phyloP scores from a whole-genome alignment of 2,797 vertebrate genomes.

The Fundulus diaphanus region DNA sequence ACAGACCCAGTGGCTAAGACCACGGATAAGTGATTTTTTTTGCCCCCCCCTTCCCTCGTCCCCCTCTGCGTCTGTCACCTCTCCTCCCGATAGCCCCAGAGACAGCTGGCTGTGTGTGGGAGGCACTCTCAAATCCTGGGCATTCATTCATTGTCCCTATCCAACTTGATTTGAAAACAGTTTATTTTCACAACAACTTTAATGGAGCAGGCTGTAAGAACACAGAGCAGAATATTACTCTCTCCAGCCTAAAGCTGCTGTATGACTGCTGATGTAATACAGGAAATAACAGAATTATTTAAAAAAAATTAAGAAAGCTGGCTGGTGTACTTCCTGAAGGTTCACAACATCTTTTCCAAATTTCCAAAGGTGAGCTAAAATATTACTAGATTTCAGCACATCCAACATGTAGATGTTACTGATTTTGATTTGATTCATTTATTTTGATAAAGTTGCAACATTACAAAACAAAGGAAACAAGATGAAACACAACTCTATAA shows the following conservation, averaged over 20 bases:
- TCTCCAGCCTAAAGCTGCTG: constrained; percentile 17
- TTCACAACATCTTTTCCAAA: background rate
- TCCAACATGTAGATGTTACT: background rate
- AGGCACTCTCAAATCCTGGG: constrained; percentile 78
- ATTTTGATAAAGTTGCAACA: no score
- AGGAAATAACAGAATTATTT: background rate
- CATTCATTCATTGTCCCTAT: constrained; percentile 75
- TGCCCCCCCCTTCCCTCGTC: background rate
- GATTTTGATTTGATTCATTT: no score
- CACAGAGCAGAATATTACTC: constrained; percentile 32
- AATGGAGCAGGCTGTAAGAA: constrained; percentile 55
- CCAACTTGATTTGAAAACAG: constrained; percentile 75
- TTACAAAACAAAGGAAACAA: no score
- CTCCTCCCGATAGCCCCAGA: constrained; percentile 50
- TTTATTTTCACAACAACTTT: constrained; percentile 64
- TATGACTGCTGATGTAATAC: background rate
- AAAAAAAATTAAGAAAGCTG: background rate
- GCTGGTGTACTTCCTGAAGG: background rate
- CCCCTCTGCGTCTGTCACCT: constrained; percentile 19
- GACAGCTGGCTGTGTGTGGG: constrained; percentile 82
- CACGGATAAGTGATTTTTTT: constrained; percentile 78
- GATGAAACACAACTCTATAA: no score
- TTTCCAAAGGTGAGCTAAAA: no score
- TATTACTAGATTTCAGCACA: background rate
- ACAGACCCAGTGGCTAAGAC: constrained; percentile 78